phyloP scores from a whole-genome alignment of 2,888 invertebrate species.

The Zygaena filipendulae region DNA sequence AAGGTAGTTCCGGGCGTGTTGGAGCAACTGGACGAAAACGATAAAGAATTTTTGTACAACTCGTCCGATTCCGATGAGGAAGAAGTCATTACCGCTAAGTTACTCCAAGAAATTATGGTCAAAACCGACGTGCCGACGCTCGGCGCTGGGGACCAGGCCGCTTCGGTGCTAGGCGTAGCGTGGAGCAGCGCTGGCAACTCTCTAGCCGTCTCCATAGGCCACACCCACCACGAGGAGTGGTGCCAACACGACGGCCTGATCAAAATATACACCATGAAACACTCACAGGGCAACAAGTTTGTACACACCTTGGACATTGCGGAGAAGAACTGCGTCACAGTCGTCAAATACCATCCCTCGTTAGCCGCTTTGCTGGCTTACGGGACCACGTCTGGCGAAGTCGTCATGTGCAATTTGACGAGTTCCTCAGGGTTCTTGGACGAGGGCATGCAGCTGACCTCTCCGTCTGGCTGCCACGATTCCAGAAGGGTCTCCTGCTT shows the following conservation, averaged over 20 bases:
- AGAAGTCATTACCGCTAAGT: conserved; percentile 30
- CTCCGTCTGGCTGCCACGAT: conserved; percentile 39
- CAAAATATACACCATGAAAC: conserved; percentile 36
- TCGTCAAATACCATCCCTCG: conserved; percentile 38
- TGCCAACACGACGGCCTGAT: conserved; percentile 45
- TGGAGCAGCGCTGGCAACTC: conserved; percentile 50
- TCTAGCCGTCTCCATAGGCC: conserved; percentile 40
- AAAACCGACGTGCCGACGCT: conserved; percentile 21
- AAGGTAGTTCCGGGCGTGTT: conserved; percentile 45
- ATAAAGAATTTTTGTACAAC: conserved; percentile 25
- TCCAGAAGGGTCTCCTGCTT: conserved; percentile 34
- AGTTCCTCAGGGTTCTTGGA: conserved; percentile 19
- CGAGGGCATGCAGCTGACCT: conserved; percentile 29
- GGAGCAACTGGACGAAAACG: conserved; percentile 40
- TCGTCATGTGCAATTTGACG: conserved; percentile 38
- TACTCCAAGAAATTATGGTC: conserved; percentile 38
- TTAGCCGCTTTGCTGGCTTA: conserved; percentile 42
- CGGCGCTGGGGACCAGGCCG: conserved; percentile 38
- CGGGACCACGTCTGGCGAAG: conserved; percentile 44
- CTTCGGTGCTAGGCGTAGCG: conserved; percentile 32
- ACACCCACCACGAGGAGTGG: conserved; percentile 43
- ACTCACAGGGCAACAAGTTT: conserved; percentile 58
- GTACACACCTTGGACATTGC: conserved; percentile 34
- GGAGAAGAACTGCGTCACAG: conserved; percentile 46
- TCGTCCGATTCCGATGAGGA: conserved; percentile 55